These are phyloP conservation scores for Pristiophorus japonicus DNA, from an alignment of 2,113 vertebrate genomes.

Conservation along the genomic window DNA sequence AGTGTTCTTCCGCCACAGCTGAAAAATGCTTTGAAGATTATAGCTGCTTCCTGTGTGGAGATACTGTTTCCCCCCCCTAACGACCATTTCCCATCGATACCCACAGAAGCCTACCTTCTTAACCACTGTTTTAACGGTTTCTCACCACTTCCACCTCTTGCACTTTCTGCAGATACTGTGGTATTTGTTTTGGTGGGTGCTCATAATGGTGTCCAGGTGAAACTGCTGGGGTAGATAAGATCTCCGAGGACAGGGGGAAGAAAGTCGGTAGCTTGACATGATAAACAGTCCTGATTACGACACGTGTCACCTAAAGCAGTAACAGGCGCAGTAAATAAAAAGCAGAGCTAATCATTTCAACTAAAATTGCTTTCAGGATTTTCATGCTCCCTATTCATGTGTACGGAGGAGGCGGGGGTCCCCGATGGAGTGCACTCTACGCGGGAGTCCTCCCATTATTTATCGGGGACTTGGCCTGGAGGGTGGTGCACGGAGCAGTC, in stretches of 20 bases:
- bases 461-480: no score
- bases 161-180: slow-evolving; percentile 41
- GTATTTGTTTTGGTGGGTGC: slow-evolving; percentile 42
- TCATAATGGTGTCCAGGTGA: slow-evolving; percentile 51
- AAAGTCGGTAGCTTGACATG: slow-evolving; percentile 43
- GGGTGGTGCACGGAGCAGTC: no score
- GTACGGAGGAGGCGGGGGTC: no score
- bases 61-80: slow-evolving; percentile 64
- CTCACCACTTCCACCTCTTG: slow-evolving; percentile 82
- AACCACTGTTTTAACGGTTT: slow-evolving; percentile 84
- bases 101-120: slow-evolving; percentile 76
- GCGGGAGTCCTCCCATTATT: no score
- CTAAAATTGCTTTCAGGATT: neutral
- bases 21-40: slow-evolving; percentile 63
- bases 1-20: slow-evolving; percentile 59
- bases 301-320: slow-evolving; percentile 36
- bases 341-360: neutral
- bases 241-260: slow-evolving; percentile 54
- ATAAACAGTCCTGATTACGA: slow-evolving; percentile 37
- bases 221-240: slow-evolving; percentile 61
- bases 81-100: slow-evolving; percentile 81
- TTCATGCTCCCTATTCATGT: neutral
- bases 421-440: no score
- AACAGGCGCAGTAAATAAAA: slow-evolving; percentile 41
- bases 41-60: slow-evolving; percentile 65